A percentile compares a stretch with the other conserved stretches of the same genome.
These are phyloP conservation scores for Plestiodon gilberti DNA, from an alignment of 2,113 vertebrate species.

Conservation along the genomic window DNA sequence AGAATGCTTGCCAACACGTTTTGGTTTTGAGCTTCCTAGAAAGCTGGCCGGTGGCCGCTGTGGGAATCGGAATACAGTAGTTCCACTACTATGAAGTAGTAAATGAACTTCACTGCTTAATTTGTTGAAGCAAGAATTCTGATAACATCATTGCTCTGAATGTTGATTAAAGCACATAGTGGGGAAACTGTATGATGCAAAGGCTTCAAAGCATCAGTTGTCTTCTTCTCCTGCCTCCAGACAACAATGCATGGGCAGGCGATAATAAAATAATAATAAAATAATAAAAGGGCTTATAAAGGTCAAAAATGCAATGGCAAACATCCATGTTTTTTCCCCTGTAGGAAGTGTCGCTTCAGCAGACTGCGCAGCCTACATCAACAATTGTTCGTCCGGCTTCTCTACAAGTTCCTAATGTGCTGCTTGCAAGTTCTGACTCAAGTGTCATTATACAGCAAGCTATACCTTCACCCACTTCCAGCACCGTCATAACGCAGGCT, in stretches of 20 bases:
- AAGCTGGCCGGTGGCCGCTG: not conserved
- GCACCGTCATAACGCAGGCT: conserved; percentile 98
- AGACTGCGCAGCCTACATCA: conserved; percentile 92
- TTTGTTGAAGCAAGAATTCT: not conserved
- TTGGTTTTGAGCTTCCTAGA: too few relatives aligned
- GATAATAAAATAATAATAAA: too few relatives aligned
- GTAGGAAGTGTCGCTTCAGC: conserved; percentile 94
- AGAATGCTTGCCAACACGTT: too few relatives aligned
- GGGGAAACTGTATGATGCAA: not conserved
- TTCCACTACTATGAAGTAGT: not conserved
- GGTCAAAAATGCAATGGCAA: not conserved
- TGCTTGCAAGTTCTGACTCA: conserved; percentile 95
- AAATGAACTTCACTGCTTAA: not conserved
- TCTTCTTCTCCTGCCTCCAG: not conserved
- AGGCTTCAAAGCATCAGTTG: not conserved
- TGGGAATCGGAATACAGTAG: too few relatives aligned
- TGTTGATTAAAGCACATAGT: not conserved
- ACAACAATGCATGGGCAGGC: too few relatives aligned
- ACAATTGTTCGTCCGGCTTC: conserved; percentile 98
- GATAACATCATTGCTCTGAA: not conserved
- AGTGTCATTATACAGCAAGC: conserved; percentile 99
- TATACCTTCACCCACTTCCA: conserved; percentile 97
- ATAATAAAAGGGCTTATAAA: not conserved
- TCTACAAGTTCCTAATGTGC: conserved; percentile 96
- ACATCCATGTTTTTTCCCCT: conserved; percentile 51